These are phyloP conservation scores for Phaethon lepturus DNA, from an alignment of 2,113 vertebrate genomes.

Conservation along the genomic window DNA sequence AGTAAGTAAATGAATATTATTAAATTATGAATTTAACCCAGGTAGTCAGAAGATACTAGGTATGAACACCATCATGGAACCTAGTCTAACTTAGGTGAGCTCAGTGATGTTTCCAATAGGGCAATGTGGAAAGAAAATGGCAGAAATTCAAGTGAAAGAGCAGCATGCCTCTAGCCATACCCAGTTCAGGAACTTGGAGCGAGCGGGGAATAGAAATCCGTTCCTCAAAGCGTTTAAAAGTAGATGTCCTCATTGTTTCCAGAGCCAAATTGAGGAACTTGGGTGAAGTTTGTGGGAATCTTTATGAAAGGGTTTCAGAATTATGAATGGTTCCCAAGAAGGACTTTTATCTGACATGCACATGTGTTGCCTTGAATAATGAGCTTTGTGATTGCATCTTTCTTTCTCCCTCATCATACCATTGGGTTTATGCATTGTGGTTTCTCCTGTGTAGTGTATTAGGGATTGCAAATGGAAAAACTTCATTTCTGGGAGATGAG, in stretches of 20 bases:
- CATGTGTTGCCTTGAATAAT: not conserved
- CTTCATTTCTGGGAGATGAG: not conserved
- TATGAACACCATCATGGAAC: not conserved
- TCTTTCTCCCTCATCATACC: not conserved
- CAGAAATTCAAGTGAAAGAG: not conserved
- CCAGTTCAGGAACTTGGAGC: not conserved
- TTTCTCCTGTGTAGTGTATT: not conserved
- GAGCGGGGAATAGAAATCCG: not conserved
- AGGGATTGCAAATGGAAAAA: not conserved
- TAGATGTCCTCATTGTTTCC: not conserved
- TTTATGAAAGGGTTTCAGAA: not conserved
- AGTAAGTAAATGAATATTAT: not conserved
- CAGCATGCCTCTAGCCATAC: rapidly evolving
- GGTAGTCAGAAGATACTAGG: not conserved
- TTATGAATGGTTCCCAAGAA: not conserved
- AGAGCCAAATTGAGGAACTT: not conserved
- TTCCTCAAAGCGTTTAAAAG: not conserved
- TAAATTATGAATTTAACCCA: not conserved
- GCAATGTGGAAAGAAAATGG: not conserved
- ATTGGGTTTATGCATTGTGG: not conserved
- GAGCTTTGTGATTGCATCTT: not conserved
- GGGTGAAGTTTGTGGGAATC: not conserved
- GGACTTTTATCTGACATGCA: not conserved
- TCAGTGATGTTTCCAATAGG: not conserved
- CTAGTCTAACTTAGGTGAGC: not conserved